Percentiles rank a stretch among this genome's conserved stretches.
Evolutionary conservation across 2,113 vertebrate genomes (phyloP).

Genomic region (Ictidomys tridecemlineatus): DNA sequence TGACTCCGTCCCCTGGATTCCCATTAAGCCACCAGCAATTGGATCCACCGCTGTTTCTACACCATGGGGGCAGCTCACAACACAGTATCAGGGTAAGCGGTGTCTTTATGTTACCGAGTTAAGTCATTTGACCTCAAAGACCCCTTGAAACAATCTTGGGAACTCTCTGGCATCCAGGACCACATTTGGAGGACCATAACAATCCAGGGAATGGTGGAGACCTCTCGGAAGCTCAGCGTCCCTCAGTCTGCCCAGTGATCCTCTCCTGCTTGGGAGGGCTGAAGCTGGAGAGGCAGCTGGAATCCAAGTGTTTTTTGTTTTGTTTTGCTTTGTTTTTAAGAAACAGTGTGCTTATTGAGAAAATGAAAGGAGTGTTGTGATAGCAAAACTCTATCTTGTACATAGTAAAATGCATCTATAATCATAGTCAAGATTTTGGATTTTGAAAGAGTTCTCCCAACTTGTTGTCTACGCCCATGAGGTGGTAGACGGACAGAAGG

Average conservation of each 20-base stretch:
- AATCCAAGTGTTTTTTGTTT: background rate
- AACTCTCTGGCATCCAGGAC: background rate
- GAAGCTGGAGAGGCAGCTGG: background rate
- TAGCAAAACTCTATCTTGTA: too few relatives aligned
- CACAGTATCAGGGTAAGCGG: background rate
- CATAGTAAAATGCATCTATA: background rate
- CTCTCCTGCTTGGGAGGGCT: background rate
- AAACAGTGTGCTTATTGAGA: background rate
- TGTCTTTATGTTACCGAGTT: background rate
- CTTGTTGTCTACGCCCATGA: background rate
- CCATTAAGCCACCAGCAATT: too few relatives aligned
- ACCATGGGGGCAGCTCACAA: background rate
- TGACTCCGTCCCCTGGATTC: fast-evolving
- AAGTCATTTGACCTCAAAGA: background rate
- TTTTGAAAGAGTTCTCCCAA: background rate
- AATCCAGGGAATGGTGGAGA: background rate
- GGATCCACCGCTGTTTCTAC: background rate
- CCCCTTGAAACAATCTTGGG: background rate
- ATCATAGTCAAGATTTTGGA: background rate
- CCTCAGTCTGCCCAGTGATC: background rate
- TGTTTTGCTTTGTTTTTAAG: background rate
- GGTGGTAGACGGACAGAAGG: background rate
- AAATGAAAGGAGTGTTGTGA: background rate
- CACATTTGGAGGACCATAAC: background rate
- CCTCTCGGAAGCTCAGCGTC: background rate